phyloP scores from a whole-genome alignment of 2,113 vertebrate genomes.

The Semnopithecus entellus region DNA sequence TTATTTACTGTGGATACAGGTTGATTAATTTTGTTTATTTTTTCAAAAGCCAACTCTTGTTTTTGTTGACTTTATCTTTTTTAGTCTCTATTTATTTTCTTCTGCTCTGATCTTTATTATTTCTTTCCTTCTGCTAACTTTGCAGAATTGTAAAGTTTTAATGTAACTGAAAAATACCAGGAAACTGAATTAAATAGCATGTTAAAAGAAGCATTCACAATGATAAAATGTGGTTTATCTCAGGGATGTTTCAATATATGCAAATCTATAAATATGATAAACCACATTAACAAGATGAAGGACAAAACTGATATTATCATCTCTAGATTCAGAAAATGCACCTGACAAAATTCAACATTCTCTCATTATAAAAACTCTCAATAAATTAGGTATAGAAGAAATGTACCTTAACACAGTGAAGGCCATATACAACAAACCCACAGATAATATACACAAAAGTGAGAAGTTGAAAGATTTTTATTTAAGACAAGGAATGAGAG shows the following conservation, averaged over 20 bases:
- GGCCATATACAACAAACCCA: background rate
- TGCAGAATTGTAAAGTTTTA: background rate
- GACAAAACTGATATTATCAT: background rate
- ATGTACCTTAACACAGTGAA: background rate
- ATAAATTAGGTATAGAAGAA: background rate
- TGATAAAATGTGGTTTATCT: background rate
- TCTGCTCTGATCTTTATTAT: background rate
- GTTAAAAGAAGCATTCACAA: background rate
- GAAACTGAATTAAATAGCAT: too few species aligned
- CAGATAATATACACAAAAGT: background rate
- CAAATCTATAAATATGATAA: background rate
- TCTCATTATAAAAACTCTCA: background rate
- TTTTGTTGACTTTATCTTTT: background rate
- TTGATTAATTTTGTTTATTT: background rate
- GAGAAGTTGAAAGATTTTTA: background rate
- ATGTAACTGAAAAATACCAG: background rate
- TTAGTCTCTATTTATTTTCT: background rate
- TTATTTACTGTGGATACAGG: background rate
- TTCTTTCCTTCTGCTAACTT: background rate
- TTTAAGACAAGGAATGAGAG: background rate
- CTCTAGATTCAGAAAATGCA: background rate
- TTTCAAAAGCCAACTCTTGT: background rate
- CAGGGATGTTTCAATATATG: too few species aligned
- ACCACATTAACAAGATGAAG: background rate
- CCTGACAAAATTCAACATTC: background rate